These are phyloP conservation scores for Glyphotaelius pellucidus DNA, from an alignment of 2,888 invertebrate genomes.

Conservation along the genomic window DNA sequence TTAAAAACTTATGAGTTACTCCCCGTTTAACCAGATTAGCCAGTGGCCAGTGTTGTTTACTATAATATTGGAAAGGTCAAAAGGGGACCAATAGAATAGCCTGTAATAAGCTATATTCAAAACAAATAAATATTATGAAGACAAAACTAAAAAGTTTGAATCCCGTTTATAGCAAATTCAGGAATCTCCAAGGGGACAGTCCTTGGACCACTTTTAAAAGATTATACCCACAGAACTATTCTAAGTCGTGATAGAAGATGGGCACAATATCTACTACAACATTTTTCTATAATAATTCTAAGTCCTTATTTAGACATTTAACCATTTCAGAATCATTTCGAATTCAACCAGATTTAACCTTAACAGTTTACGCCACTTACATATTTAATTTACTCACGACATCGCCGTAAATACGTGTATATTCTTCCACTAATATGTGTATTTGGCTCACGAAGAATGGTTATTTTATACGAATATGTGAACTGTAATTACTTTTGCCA, in stretches of 20 bases:
- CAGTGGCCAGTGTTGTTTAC: background rate
- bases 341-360: background rate
- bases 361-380: slow-evolving; percentile 10
- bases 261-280: background rate
- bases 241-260: background rate
- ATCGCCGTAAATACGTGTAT: background rate
- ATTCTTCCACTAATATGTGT: slow-evolving; percentile 30
- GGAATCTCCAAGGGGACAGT: background rate
- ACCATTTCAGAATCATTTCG: background rate
- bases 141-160: no score
- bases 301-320: background rate
- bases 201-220: background rate
- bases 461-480: slow-evolving; percentile 18
- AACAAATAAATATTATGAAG: background rate
- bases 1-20: background rate
- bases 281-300: background rate
- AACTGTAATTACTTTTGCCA: slow-evolving; percentile 24
- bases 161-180: background rate
- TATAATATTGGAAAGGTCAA: background rate
- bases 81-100: background rate
- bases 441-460: slow-evolving; percentile 36
- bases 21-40: background rate
- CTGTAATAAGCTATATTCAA: background rate
- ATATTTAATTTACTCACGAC: slow-evolving; percentile 36
- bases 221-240: background rate